Evolutionary conservation across 2,888 invertebrate genomes (phyloP), one percentile per base, ranked within the genome.

Genomic region (Congeria kusceri): DNA sequence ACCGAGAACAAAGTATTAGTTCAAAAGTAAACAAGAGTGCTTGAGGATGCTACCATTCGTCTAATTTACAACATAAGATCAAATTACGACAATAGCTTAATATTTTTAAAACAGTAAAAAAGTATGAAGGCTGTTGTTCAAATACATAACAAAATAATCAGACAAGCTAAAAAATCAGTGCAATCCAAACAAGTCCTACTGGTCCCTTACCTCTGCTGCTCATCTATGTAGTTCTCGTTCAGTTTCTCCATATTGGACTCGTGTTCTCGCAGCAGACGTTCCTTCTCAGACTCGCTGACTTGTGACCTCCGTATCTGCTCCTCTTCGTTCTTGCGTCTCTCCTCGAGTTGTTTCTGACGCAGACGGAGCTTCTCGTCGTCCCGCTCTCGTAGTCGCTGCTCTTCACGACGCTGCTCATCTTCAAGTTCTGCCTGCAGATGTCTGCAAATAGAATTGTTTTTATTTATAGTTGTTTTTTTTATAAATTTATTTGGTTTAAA

Each of bases 261-360:
- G 72, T 92, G 92, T 72, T 92, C 91, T 61, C 83, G 59, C 46
- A 92, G 63, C 39, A 92, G 79, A 32, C 87, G 83, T 1, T 85
- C 84, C 49, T 88, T 88, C 70, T 92, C 92, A 5, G 88, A 89
- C 57, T 91, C 87, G 67, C 85, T 88, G 5, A 85, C 53, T 59
- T 86, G 86, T 4, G 89, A 85, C 27, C 83, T 84, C 25, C 70
- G 66, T 5, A 92, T 90, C 49, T 91, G 87, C n/a, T 90, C 88
- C 25, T 77, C 72, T 72, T 91, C 86, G 25, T 87, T 84, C 53
- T 82, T 77, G 39, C 84, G 80, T 47, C 88, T 77, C 49, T 91
- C 91, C 29, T 90, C 89, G 32, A 91, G 77, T 63, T 92, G 91
- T 72, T 89, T 86, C 70, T 87, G 78, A 32, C 83, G 74, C 29